A percentile compares a stretch with the other conserved stretches of the same genome.
These are phyloP conservation scores for Spilosoma lubricipeda DNA, from an alignment of 2,888 invertebrate genomes.

Conservation along the genomic window DNA sequence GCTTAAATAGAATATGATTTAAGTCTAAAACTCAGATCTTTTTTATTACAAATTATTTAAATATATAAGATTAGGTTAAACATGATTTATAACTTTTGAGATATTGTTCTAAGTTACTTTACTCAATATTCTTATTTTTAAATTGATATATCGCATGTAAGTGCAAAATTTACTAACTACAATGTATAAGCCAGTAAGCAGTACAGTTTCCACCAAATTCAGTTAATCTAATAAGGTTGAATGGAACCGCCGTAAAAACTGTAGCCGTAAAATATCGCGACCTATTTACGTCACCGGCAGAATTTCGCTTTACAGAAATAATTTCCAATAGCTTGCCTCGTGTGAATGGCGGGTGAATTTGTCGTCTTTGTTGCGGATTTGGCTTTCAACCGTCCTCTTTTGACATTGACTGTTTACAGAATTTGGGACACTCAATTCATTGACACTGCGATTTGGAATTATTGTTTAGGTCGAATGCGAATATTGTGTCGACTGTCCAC, in stretches of 20 bases:
- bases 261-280: constrained; percentile 71
- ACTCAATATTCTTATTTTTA: not conserved
- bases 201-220: constrained; percentile 26
- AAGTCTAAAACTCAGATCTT: no score
- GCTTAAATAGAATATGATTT: no score
- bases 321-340: constrained; percentile 72
- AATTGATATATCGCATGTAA: not conserved
- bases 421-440: constrained; percentile 4
- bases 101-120: no score
- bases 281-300: constrained; percentile 77
- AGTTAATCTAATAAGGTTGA: constrained; percentile 45
- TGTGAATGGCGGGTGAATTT: constrained; percentile 72
- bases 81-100: no score
- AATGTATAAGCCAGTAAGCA: not conserved
- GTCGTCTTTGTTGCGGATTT: constrained; percentile 66
- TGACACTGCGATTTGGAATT: constrained; percentile 4
- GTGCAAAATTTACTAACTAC: not conserved
- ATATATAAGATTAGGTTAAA: no score
- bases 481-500: no score
- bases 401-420: constrained; percentile 49
- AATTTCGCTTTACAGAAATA: constrained; percentile 68
- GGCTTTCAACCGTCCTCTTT: constrained; percentile 59
- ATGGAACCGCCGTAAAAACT: constrained; percentile 51
- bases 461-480: not conserved
- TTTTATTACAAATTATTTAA: no score